Evolutionary conservation across 2,797 vertebrate genomes (phyloP).

Genomic region (Syndactyla subalaris): DNA sequence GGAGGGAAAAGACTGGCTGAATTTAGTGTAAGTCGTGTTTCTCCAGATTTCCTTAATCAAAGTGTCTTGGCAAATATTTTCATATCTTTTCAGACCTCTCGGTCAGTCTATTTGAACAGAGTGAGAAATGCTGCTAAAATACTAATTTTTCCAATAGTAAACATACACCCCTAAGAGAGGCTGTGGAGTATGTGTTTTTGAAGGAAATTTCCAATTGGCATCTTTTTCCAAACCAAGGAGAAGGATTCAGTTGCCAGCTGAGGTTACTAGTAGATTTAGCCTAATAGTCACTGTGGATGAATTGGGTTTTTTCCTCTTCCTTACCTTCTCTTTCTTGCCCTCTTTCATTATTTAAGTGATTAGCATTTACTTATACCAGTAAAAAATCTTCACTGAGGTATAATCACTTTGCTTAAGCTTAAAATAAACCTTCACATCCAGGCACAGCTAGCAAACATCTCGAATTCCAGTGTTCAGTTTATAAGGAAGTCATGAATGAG

Average conservation of each 20-base stretch:
- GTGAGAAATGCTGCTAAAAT: neutral
- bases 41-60: neutral
- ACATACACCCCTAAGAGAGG: neutral
- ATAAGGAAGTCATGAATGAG: constrained; percentile 3
- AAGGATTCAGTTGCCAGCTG: neutral
- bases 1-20: neutral
- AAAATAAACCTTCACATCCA: neutral
- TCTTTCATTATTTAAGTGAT: neutral
- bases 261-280: neutral
- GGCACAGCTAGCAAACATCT: neutral
- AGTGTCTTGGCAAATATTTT: neutral
- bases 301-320: neutral
- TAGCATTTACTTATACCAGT: neutral
- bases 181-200: neutral
- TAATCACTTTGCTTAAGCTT: neutral
- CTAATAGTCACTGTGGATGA: neutral
- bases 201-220: neutral
- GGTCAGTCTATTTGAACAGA: neutral
- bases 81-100: neutral
- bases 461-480: neutral
- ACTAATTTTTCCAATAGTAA: neutral
- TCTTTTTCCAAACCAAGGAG: neutral
- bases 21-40: neutral
- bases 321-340: neutral
- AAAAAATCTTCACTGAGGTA: neutral